Conservation (phyloP, 2,113 vertebrate genomes). For the Orycteropus afer region DNA sequence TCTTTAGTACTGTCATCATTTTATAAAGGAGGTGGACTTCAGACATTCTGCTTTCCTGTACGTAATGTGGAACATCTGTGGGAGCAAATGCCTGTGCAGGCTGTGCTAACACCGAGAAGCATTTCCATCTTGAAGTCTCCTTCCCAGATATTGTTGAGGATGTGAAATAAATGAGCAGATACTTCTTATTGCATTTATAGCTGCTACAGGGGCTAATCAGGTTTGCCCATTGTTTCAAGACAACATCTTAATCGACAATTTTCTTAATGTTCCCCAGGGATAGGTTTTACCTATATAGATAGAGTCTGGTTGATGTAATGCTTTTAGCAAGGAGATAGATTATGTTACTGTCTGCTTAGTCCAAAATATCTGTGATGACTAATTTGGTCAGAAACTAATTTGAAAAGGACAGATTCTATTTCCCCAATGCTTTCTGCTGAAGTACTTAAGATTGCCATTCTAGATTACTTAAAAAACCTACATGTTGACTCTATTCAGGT, state of each 20-base stretch:
- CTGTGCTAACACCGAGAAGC: slow-evolving; percentile 31
- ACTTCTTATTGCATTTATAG: neutral
- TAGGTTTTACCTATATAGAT: neutral
- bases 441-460: neutral
- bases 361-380: neutral
- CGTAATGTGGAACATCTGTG: slow-evolving; percentile 52
- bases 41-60: slow-evolving; percentile 25
- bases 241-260: neutral
- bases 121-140: slow-evolving; percentile 52
- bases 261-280: neutral
- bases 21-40: neutral
- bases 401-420: neutral
- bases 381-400: slow-evolving; percentile 47
- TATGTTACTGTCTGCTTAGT: neutral
- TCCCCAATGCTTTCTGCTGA: neutral
- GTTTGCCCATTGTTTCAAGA: neutral
- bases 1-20: neutral
- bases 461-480: neutral
- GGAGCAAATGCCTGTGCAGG: slow-evolving; percentile 11
- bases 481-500: slow-evolving; percentile 28
- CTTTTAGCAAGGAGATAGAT: neutral
- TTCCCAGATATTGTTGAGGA: neutral
- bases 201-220: neutral
- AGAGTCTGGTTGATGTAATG: neutral
- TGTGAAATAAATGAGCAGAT: neutral